Conservation (phyloP, 2,113 vertebrate genomes). For the Bufo gargarizans region DNA sequence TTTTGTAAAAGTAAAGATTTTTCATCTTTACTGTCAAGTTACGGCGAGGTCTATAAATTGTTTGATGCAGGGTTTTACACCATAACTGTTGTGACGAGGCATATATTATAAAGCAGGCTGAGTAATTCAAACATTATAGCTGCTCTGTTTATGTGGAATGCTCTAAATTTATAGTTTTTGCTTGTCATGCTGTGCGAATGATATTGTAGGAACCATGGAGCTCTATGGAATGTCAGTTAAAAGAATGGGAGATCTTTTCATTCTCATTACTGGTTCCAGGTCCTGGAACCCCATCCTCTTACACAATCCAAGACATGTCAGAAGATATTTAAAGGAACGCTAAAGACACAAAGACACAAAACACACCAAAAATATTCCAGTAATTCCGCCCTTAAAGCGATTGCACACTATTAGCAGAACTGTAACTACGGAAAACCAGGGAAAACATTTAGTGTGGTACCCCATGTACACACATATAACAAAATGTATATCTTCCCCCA, state of each 20-base stretch:
- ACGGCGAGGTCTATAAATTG: constrained; percentile 25
- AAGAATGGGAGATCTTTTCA: neutral
- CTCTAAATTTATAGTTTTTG: constrained; percentile 40
- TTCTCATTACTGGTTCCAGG: too few relatives aligned
- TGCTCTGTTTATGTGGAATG: constrained; percentile 25
- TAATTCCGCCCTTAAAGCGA: too few relatives aligned
- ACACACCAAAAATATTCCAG: too few relatives aligned
- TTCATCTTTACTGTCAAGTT: constrained; percentile 1
- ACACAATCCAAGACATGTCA: too few relatives aligned
- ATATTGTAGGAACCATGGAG: neutral
- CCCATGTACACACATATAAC: too few relatives aligned
- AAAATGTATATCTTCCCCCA: too few relatives aligned
- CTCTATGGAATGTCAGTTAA: neutral
- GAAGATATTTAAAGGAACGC: too few relatives aligned
- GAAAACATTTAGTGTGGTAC: too few relatives aligned
- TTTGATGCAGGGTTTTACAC: constrained; percentile 19
- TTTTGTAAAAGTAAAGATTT: neutral
- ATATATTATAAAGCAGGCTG: constrained; percentile 36
- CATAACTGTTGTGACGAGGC: constrained; percentile 38
- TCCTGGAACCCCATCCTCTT: too few relatives aligned
- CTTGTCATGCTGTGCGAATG: neutral
- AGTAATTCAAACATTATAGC: constrained; percentile 28
- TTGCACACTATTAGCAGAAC: too few relatives aligned
- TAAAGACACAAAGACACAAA: too few relatives aligned
- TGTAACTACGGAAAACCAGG: too few relatives aligned